These are phyloP conservation scores for Ips nitidus DNA, from an alignment of 1,140 invertebrate species.

Conservation along the genomic window DNA sequence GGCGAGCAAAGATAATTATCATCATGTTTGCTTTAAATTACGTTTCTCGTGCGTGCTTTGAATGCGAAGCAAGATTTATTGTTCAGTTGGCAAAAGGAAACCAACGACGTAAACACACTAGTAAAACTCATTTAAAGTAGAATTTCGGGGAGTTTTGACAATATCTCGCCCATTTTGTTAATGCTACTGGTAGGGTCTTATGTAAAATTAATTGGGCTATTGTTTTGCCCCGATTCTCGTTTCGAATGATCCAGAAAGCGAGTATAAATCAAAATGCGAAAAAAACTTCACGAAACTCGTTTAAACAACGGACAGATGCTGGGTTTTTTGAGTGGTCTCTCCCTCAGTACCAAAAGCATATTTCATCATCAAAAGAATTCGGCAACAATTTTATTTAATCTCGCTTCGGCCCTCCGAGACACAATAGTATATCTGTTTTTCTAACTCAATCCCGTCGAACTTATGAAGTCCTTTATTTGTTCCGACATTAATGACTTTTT, in stretches of 20 bases:
- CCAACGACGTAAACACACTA: constrained; percentile 1
- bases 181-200: background rate
- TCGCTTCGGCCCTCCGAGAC: background rate
- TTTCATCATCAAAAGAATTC: constrained; percentile 13
- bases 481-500: constrained; percentile 31
- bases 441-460: constrained; percentile 26
- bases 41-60: constrained; percentile 16
- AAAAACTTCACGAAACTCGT: background rate
- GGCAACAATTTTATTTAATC: constrained; percentile 20
- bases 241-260: too few relatives aligned
- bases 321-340: background rate
- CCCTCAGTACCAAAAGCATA: constrained; percentile 6
- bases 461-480: constrained; percentile 30
- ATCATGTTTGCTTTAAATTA: constrained; percentile 16
- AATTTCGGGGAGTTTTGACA: background rate
- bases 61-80: constrained; percentile 12
- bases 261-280: background rate
- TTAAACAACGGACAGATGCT: too few relatives aligned
- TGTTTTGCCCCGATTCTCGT: too few relatives aligned
- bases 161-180: background rate
- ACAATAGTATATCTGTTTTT: constrained; percentile 28
- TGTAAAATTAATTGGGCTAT: background rate
- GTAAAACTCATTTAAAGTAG: constrained; percentile 5
- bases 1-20: constrained; percentile 11
- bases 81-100: constrained; percentile 2